These are phyloP conservation scores for Timandra comae DNA, from an alignment of 2,888 invertebrate species.

Conservation along the genomic window DNA sequence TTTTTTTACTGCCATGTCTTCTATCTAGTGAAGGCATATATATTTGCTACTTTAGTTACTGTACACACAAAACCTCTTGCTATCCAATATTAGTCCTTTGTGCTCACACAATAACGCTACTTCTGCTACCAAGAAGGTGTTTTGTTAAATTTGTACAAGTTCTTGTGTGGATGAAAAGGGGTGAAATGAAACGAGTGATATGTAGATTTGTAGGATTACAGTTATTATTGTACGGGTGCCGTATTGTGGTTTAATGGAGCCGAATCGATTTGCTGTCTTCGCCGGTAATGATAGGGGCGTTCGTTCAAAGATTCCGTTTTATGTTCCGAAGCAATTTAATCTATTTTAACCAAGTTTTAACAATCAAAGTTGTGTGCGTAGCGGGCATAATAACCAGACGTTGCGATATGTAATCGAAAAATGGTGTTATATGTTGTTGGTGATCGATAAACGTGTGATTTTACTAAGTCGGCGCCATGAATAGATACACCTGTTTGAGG, in stretches of 20 bases:
- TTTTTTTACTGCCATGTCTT: slow-evolving; percentile 26
- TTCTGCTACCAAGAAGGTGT: background rate
- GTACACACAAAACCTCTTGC: slow-evolving; percentile 1
- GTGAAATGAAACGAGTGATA: slow-evolving; percentile 58
- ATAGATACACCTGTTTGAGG: no score
- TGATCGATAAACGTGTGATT: no score
- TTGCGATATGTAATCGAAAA: no score
- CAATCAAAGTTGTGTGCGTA: no score
- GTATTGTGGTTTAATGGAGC: slow-evolving; percentile 39
- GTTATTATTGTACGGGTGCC: slow-evolving; percentile 43
- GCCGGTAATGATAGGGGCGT: slow-evolving; percentile 26
- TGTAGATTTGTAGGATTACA: slow-evolving; percentile 51
- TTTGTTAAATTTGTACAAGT: slow-evolving; percentile 9
- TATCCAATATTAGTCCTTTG: slow-evolving; percentile 5
- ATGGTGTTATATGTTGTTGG: no score
- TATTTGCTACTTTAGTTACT: slow-evolving; percentile 9
- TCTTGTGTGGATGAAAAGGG: slow-evolving; percentile 32
- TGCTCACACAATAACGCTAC: slow-evolving; percentile 2
- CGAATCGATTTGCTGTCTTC: slow-evolving; percentile 39
- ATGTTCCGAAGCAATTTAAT: background rate
- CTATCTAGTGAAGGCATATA: slow-evolving; percentile 22
- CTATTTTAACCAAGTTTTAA: background rate
- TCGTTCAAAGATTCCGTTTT: slow-evolving; percentile 9
- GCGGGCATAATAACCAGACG: no score
- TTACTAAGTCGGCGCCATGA: no score